Evolutionary conservation across 2,797 vertebrate genomes (phyloP), one percentile per base, ranked within the genome.

Genomic region (Meriones psammophilus): DNA sequence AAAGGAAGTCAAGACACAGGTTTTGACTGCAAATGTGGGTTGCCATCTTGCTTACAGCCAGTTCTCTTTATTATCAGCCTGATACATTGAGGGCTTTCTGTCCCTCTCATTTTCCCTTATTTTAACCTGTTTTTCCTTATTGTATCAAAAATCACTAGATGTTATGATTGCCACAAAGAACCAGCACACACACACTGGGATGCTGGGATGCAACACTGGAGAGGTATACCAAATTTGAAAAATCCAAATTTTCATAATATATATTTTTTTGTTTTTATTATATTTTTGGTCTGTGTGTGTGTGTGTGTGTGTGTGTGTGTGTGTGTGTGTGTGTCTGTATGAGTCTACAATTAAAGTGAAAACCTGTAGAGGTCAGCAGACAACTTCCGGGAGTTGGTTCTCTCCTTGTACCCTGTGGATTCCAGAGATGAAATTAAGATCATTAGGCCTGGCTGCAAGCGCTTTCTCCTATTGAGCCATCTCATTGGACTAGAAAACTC

Each of bases 201-300:
- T 20, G 0, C 1, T 50, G 30, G 39, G 3, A 26, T 20, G 0
- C 1, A 36, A 36, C 58, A 88, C 1, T 73, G 12, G 10, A 91
- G 3, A 26, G 14, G 20, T 79, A 66, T 13, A 1, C 10, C 42
- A 0, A 69, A 81, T 68, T 64, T 30, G 71, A 30, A 30, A 30
- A 77, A 15, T 28, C 6, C 42, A 74, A 10, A 39, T 42, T 50
- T 77, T 46, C 5, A 77, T 50, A 74, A 26, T 50, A n/a, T n/a
- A n/a, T n/a, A n/a, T 50, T 50, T 50, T 50, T 50, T 24, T 24
- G 13, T 42, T 46, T 26, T 46, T 46, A 2, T 42, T 76, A 26
- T 26, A 4, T 24, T 42, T 42, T 42, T 42, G 42, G 42, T 74
- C 26, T 28, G 14, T 77, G 42, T 77, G 42, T 74, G 9, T 8